Evolutionary conservation across 1,140 invertebrate species (phyloP), one percentile per base, ranked within the genome.

Genomic region (Drosophila hydei): DNA sequence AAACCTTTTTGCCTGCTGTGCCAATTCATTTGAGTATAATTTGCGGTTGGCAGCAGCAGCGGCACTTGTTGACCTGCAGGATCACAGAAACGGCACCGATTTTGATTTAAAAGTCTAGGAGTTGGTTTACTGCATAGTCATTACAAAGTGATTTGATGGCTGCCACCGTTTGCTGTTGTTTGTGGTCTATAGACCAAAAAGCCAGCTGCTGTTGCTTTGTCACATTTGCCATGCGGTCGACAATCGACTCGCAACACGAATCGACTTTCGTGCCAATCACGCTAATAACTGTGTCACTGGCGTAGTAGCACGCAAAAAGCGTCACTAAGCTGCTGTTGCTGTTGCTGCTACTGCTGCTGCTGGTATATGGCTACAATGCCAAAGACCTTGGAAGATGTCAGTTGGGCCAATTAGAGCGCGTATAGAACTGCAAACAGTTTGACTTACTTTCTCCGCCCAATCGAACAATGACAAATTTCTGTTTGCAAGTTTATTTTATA

Each of bases 21-120:
- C 33, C 81, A 81, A 87, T 87, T 87, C 81, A 87, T 87, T 87
- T 87, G 77, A 52, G 55, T 75, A 75, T 87, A 87, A 87, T 87
- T 87, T 87, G 81, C 81, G 81, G 83, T 87, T 48, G 14, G 23
- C 47, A 42, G 52, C 59, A 67, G 52, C 54, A 50, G 72, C 51
- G 45, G 58, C 81, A 85, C 81, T 85, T 87, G 81, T 75, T 71
- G 73, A 18, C 47, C 21, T 6, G 36, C 69, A 80, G 77, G 81
- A 80, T 77, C 80, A 81, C 59, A 72, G 77, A 55, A 83, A 63
- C 70, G 63, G 50, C 23, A 64, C 73, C 64, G 72, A 60, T 60
- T 80, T 27, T 71, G 81, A 87, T 79, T 84, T 79, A 73, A 85
- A 58, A 54, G 76, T 56, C 62, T 77, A 75, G 83, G 76, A 68